Percentiles rank a stretch among this genome's conserved stretches.
Evolutionary conservation across 2,888 invertebrate species (phyloP).

Genomic region (Polia nebulosa): DNA sequence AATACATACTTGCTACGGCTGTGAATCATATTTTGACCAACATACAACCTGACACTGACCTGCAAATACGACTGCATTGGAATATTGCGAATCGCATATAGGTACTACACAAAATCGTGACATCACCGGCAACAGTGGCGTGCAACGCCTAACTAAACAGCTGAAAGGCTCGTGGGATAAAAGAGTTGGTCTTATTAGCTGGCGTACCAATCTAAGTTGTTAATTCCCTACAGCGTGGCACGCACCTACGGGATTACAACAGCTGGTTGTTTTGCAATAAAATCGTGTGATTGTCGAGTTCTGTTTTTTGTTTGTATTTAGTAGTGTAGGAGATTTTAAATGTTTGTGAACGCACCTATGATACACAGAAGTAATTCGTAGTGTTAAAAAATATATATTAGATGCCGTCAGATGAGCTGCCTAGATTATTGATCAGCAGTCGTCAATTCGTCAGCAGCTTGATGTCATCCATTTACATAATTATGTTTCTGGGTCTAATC

Average conservation of each 20-base stretch:
- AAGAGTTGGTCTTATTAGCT: constrained; percentile 71
- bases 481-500: too few relatives aligned
- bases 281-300: constrained; percentile 51
- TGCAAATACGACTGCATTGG: background rate
- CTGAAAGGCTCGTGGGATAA: constrained; percentile 60
- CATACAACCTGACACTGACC: too few relatives aligned
- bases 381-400: too few relatives aligned
- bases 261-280: constrained; percentile 61
- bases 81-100: constrained; percentile 9
- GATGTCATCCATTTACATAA: too few relatives aligned
- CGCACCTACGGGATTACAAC: constrained; percentile 73
- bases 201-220: constrained; percentile 77
- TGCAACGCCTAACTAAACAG: constrained; percentile 33
- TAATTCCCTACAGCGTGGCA: constrained; percentile 73
- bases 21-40: too few relatives aligned
- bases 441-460: too few relatives aligned
- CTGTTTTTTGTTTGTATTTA: constrained; percentile 2
- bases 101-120: constrained; percentile 6
- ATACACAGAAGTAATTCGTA: too few relatives aligned
- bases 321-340: too few relatives aligned
- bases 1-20: too few relatives aligned
- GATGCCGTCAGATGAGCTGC: too few relatives aligned
- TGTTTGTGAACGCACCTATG: too few relatives aligned
- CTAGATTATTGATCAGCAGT: too few relatives aligned
- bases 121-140: constrained; percentile 26